Evolutionary conservation across 2,888 invertebrate species (phyloP).

Genomic region (Drosophila sordidula): DNA sequence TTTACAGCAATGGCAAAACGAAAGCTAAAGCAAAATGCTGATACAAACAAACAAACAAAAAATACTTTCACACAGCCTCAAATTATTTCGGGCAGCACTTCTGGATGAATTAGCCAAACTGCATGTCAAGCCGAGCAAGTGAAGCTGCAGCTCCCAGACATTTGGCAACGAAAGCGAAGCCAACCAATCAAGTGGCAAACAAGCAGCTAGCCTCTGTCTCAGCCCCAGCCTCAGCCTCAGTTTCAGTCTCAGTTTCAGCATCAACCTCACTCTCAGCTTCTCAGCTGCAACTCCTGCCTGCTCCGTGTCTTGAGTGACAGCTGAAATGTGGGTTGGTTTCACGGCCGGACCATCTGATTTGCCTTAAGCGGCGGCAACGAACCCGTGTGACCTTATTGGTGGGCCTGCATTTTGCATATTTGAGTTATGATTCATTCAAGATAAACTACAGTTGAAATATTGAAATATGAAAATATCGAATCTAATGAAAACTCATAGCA

Average conservation of each 20-base stretch:
- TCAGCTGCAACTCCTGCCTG: constrained; percentile 35
- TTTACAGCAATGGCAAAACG: constrained; percentile 32
- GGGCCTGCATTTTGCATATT: constrained; percentile 40
- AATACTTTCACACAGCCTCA: constrained; percentile 74
- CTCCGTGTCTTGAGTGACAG: constrained; percentile 57
- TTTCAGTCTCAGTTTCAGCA: constrained; percentile 9
- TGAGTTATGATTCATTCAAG: constrained; percentile 46
- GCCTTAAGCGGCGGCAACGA: constrained; percentile 48
- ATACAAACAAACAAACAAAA: constrained; percentile 18
- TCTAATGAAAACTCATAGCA: not conserved
- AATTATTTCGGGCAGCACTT: constrained; percentile 79
- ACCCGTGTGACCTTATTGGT: constrained; percentile 74
- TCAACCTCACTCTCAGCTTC: constrained; percentile 34
- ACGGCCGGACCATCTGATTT: constrained; percentile 58
- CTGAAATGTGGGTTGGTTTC: constrained; percentile 68
- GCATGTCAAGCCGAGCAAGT: constrained; percentile 69
- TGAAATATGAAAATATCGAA: not conserved
- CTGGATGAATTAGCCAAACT: constrained; percentile 74
- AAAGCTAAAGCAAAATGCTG: constrained; percentile 44
- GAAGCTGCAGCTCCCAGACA: constrained; percentile 58
- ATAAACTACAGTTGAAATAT: not conserved
- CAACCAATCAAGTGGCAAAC: constrained; percentile 72
- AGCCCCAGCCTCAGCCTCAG: constrained; percentile 27
- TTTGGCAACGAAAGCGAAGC: constrained; percentile 73
- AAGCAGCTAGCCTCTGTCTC: constrained; percentile 50